Percentiles rank a stretch among this genome's conserved stretches.
Evolutionary conservation across 2,888 invertebrate species (phyloP).

Genomic region (Sarcophaga caerulescens): DNA sequence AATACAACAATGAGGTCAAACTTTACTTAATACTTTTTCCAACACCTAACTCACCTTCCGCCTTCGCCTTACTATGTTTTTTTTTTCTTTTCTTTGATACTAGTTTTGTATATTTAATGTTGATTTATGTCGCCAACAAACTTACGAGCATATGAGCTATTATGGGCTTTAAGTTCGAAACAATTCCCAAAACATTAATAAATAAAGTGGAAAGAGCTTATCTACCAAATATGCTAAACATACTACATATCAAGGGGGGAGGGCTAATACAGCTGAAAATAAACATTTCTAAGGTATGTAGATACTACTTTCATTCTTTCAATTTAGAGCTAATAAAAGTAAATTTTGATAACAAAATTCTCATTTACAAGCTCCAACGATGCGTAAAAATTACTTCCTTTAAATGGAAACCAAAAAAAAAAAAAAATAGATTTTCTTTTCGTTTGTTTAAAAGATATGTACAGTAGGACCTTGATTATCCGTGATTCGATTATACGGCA

Average conservation of each 20-base stretch:
- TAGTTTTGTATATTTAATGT: background rate
- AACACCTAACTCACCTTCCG: background rate
- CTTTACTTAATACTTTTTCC: background rate
- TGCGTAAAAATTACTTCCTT: background rate
- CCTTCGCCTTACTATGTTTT: background rate
- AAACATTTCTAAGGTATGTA: background rate
- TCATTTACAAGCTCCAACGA: background rate
- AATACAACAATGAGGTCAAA: slow-evolving; percentile 31
- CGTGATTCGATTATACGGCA: no score
- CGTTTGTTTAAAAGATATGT: background rate
- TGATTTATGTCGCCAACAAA: background rate
- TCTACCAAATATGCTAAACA: background rate
- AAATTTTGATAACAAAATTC: background rate
- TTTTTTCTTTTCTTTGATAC: background rate
- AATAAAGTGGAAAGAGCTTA: background rate
- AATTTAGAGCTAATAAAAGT: no score
- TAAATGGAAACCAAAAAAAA: background rate
- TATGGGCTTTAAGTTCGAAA: background rate
- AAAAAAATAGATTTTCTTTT: background rate
- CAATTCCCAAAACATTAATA: background rate
- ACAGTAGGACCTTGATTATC: no score
- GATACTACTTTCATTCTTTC: no score
- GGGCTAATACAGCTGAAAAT: background rate
- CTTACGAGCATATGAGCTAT: background rate
- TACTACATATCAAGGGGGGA: background rate